Evolutionary conservation across 2,888 invertebrate genomes (phyloP).

Genomic region (Spodoptera littoralis): DNA sequence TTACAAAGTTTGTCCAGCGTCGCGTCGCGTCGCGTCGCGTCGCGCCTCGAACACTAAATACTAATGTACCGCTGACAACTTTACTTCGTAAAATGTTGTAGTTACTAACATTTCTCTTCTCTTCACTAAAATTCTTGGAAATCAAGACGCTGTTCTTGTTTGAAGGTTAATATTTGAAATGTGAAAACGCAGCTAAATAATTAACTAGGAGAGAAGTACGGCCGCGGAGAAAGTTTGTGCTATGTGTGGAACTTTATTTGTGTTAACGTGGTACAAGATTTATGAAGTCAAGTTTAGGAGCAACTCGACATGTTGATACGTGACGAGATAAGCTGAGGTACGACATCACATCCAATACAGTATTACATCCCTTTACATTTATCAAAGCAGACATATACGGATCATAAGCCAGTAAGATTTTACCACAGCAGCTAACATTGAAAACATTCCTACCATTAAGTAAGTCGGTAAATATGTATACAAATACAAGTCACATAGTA

Average conservation of each 20-base stretch:
- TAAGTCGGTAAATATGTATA: too few relatives aligned
- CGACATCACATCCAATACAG: too few relatives aligned
- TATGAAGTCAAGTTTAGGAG: neutral
- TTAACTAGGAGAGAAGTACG: slow-evolving; percentile 24
- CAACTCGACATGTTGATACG: neutral
- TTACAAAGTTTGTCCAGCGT: slow-evolving; percentile 27
- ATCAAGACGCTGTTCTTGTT: slow-evolving; percentile 14
- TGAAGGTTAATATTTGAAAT: slow-evolving; percentile 36
- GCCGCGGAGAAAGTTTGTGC: slow-evolving; percentile 11
- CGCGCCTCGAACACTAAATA: slow-evolving; percentile 9
- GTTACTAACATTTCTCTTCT: slow-evolving; percentile 10
- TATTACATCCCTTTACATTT: too few relatives aligned
- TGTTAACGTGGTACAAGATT: slow-evolving; percentile 23
- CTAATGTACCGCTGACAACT: slow-evolving; percentile 36
- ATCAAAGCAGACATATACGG: too few relatives aligned
- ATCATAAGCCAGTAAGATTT: too few relatives aligned
- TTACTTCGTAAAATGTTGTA: slow-evolving; percentile 23
- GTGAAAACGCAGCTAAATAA: slow-evolving; percentile 38
- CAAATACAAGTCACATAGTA: neutral
- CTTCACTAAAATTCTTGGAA: slow-evolving; percentile 23
- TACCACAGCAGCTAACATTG: too few relatives aligned
- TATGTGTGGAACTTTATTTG: slow-evolving; percentile 17
- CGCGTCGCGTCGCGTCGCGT: neutral
- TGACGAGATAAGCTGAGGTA: too few relatives aligned
- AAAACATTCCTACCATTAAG: too few relatives aligned